A percentile compares a stretch with the other conserved stretches of the same genome.
These are phyloP conservation scores for Rhysida immarginata DNA, from an alignment of 1,140 invertebrate species.

Conservation along the genomic window DNA sequence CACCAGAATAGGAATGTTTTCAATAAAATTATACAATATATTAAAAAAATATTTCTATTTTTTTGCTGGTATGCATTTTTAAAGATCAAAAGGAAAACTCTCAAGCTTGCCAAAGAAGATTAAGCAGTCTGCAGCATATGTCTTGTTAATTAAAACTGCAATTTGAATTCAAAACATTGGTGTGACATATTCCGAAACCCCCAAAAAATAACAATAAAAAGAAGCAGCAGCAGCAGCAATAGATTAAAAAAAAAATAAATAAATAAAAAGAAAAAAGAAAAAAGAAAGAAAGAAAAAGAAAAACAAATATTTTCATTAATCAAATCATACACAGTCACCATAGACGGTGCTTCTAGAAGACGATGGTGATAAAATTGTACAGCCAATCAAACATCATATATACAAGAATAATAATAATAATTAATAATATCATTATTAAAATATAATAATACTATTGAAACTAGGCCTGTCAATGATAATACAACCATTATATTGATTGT, in stretches of 20 bases:
- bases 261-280: neutral
- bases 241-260: neutral
- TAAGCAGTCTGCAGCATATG: neutral
- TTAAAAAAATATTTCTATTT: neutral
- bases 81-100: neutral
- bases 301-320: too few species aligned
- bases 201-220: neutral
- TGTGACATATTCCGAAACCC: neutral
- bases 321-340: neutral
- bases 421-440: conserved; percentile 1
- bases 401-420: conserved; percentile 1
- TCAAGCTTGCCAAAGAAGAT: neutral
- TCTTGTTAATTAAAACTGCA: neutral
- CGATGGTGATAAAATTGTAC: neutral
- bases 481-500: neutral
- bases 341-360: neutral
- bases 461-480: neutral
- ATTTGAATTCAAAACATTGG: neutral
- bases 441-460: conserved; percentile 4
- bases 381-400: neutral
- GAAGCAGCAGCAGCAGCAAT: too few species aligned
- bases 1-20: too few species aligned
- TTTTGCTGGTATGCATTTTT: neutral
- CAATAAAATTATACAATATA: too few species aligned
- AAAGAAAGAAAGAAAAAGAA: too few species aligned